Evolutionary conservation across 2,113 vertebrate species (phyloP).

Genomic region (Macheiramphus alcinus): DNA sequence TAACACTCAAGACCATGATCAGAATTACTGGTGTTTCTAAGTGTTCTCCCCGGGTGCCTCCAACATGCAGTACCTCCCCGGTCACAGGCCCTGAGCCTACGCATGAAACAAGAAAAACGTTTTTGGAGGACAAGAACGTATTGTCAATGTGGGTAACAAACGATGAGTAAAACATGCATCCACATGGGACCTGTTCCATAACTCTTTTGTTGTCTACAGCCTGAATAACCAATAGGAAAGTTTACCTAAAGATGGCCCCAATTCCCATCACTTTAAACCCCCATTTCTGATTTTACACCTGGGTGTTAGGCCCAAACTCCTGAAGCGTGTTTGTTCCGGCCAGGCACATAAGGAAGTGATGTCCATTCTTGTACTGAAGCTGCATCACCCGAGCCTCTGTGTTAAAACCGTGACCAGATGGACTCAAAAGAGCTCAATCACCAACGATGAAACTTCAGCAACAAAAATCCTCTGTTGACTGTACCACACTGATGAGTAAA

Average conservation of each 20-base stretch:
- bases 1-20: neutral
- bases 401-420: accelerated
- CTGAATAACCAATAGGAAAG: neutral
- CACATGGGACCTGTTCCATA: neutral
- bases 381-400: neutral
- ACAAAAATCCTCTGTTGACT: neutral
- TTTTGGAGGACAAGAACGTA: neutral
- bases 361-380: neutral
- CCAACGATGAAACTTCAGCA: neutral
- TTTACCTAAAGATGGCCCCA: neutral
- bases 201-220: neutral
- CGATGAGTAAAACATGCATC: neutral
- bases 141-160: accelerated
- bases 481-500: neutral
- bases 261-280: neutral
- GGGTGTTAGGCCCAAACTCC: neutral
- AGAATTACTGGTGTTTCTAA: neutral
- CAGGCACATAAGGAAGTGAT: neutral
- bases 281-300: neutral
- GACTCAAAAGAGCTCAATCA: neutral
- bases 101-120: neutral
- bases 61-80: accelerated
- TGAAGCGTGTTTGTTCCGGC: neutral
- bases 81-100: neutral
- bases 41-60: neutral